phyloP scores from a whole-genome alignment of 2,797 vertebrate species.

The Phylloscopus collybita region DNA sequence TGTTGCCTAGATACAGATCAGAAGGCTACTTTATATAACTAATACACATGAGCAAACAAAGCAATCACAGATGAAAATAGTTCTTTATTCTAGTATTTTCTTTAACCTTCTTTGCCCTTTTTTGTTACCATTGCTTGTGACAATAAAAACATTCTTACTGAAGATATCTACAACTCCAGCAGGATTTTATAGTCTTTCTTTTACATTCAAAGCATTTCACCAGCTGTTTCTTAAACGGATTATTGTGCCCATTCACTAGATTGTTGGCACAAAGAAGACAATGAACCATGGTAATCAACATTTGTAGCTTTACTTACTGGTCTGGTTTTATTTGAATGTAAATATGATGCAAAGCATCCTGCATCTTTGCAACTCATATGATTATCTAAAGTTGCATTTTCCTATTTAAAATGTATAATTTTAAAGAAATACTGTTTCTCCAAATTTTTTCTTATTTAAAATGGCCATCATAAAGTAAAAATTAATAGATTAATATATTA shows the following conservation, averaged over 20 bases:
- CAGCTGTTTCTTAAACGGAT: not conserved
- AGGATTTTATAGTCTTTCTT: not conserved
- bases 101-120: not conserved
- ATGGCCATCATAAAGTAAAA: not conserved
- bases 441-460: not conserved
- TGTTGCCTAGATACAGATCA: slow-evolving; percentile 26
- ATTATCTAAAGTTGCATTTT: not conserved
- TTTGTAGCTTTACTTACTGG: not conserved
- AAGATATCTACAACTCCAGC: not conserved
- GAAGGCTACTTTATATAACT: not conserved
- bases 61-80: not conserved
- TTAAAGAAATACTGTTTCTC: not conserved
- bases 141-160: not conserved
- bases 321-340: not conserved
- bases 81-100: not conserved
- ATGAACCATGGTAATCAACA: not conserved
- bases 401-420: not conserved
- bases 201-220: not conserved
- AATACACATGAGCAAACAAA: not conserved
- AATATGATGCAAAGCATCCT: not conserved
- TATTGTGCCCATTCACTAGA: not conserved
- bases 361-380: not conserved
- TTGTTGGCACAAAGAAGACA: not conserved
- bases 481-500: not conserved
- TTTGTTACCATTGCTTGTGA: not conserved